Evolutionary conservation across 2,888 invertebrate genomes (phyloP).

Genomic region (Drosophila macrospina): DNA sequence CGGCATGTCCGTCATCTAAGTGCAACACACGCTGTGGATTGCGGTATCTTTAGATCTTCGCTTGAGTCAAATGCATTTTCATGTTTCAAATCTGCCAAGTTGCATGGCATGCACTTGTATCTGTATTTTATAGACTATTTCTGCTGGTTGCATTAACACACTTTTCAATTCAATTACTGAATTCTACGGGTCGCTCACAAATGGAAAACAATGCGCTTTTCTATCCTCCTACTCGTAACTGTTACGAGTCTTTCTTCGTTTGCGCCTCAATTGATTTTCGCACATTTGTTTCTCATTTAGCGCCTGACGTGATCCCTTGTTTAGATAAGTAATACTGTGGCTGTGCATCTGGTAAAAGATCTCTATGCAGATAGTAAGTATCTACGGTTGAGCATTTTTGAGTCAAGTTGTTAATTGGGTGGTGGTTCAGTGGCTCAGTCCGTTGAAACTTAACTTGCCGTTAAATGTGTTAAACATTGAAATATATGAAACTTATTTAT

Average conservation of each 20-base stretch:
- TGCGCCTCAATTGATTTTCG: constrained; percentile 72
- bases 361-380: constrained; percentile 24
- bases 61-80: constrained; percentile 49
- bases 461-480: constrained; percentile 64
- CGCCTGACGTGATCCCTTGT: constrained; percentile 65
- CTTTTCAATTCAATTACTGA: constrained; percentile 72
- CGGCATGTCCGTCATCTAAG: constrained; percentile 9
- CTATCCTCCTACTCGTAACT: constrained; percentile 42
- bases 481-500: constrained; percentile 7
- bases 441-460: constrained; percentile 47
- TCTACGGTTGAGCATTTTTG: constrained; percentile 38
- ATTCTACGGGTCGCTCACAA: constrained; percentile 32
- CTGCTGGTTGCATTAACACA: constrained; percentile 74
- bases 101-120: constrained; percentile 18
- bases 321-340: constrained; percentile 45
- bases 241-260: constrained; percentile 15
- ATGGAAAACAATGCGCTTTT: constrained; percentile 65
- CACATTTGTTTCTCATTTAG: constrained; percentile 56
- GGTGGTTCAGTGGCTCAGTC: constrained; percentile 35
- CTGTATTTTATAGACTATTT: constrained; percentile 40
- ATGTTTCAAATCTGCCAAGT: constrained; percentile 12
- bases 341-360: constrained; percentile 27
- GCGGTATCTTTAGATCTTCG: constrained; percentile 60
- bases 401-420: constrained; percentile 59
- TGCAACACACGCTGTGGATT: constrained; percentile 1